Conservation (phyloP, 2,888 invertebrate genomes). For the Labia minor region DNA sequence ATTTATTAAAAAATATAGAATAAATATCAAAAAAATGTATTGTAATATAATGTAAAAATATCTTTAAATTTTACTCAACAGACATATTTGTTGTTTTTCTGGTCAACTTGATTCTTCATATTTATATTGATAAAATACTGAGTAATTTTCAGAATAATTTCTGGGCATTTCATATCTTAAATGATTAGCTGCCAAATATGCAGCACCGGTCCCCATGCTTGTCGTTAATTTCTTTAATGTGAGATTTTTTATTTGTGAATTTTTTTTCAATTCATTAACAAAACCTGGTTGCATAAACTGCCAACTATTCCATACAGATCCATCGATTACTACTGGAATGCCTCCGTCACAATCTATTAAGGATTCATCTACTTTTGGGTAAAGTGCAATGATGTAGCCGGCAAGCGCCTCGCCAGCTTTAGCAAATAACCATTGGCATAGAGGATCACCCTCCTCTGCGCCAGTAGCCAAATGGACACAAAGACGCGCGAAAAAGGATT, state of each 20-base stretch:
- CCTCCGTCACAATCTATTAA: slow-evolving; percentile 41
- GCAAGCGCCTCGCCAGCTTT: slow-evolving; percentile 58
- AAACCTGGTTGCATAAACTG: slow-evolving; percentile 62
- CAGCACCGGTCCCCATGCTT: slow-evolving; percentile 74
- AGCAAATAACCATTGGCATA: slow-evolving; percentile 58
- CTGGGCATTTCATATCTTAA: slow-evolving; percentile 52
- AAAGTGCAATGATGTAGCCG: slow-evolving; percentile 52
- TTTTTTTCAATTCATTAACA: slow-evolving; percentile 41
- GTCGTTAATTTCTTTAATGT: slow-evolving; percentile 58
- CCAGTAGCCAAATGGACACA: slow-evolving; percentile 60
- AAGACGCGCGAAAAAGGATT: slow-evolving; percentile 62
- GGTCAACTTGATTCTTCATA: slow-evolving; percentile 26
- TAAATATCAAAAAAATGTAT: too few relatives aligned
- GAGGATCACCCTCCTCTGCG: slow-evolving; percentile 58
- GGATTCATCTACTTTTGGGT: slow-evolving; percentile 41
- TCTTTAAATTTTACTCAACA: background rate
- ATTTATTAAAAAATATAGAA: too few relatives aligned
- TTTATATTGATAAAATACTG: slow-evolving; percentile 50
- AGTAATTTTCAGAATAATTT: slow-evolving; percentile 44
- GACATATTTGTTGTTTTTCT: slow-evolving; percentile 13
- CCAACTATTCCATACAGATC: slow-evolving; percentile 95
- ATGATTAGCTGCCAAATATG: slow-evolving; percentile 68
- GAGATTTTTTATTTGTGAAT: slow-evolving; percentile 42
- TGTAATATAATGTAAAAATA: too few relatives aligned
- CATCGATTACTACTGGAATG: slow-evolving; percentile 76